phyloP scores from a whole-genome alignment of 2,888 invertebrate species.

The Acheta domesticus region DNA sequence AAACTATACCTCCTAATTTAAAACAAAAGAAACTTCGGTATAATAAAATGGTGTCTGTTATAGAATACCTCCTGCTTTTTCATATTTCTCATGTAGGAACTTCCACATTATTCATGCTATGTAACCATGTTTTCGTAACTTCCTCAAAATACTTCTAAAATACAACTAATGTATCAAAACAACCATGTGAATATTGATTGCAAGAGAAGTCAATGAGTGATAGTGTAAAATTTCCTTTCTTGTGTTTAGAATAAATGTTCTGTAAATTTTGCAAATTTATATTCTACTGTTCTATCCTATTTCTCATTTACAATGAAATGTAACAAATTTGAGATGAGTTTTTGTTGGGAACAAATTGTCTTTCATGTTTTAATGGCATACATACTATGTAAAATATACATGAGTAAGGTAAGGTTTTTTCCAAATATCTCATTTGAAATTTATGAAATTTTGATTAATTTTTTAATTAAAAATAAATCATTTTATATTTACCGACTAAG shows the following conservation, averaged over 20 bases:
- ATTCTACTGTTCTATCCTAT: too few species aligned
- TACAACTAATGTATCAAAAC: conserved; percentile 25
- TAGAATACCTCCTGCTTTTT: conserved; percentile 33
- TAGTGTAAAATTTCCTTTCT: conserved; percentile 31
- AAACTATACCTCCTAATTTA: neutral
- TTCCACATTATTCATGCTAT: neutral
- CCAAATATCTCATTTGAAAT: too few species aligned
- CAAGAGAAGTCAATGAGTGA: conserved; percentile 27
- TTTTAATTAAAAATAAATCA: too few species aligned
- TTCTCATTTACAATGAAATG: too few species aligned
- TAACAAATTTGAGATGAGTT: too few species aligned
- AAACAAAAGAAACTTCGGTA: neutral
- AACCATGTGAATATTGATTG: conserved; percentile 30
- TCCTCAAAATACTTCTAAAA: conserved; percentile 22
- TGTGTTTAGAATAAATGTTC: conserved; percentile 34
- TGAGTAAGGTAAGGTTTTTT: too few species aligned
- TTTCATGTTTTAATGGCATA: too few species aligned
- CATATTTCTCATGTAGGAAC: conserved; percentile 28
- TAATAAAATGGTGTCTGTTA: conserved; percentile 32
- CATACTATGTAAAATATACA: too few species aligned
- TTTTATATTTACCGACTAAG: too few species aligned
- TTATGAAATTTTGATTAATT: too few species aligned
- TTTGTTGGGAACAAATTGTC: too few species aligned
- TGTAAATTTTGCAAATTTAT: conserved; percentile 32
- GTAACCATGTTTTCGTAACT: neutral